These are phyloP conservation scores for Etheostoma perlongum DNA, from an alignment of 2,797 vertebrate genomes.

Conservation along the genomic window DNA sequence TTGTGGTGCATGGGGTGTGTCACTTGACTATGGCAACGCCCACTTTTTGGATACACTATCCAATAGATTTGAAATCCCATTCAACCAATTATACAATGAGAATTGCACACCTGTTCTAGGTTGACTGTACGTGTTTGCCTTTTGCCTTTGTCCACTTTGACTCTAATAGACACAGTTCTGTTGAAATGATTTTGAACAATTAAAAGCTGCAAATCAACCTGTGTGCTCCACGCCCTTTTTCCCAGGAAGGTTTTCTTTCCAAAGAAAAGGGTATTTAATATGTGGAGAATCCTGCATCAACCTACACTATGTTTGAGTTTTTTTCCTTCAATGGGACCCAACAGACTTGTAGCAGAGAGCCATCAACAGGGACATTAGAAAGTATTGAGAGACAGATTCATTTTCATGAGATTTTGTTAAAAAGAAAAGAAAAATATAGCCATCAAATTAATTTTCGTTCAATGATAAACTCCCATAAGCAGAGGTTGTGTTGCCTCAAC, in stretches of 20 bases:
- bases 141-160: not conserved
- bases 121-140: not conserved
- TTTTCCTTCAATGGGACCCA: not conserved
- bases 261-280: not conserved
- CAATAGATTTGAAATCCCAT: not conserved
- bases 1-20: not conserved
- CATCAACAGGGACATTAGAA: not conserved
- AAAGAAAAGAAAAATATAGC: not conserved
- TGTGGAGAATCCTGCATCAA: not conserved
- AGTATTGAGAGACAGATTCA: not conserved
- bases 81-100: not conserved
- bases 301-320: not conserved
- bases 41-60: not conserved
- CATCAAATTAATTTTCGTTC: no score
- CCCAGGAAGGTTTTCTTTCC: not conserved
- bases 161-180: not conserved
- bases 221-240: not conserved
- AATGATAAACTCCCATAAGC: not conserved
- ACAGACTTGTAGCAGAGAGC: rapidly evolving
- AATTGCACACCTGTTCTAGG: no score
- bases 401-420: not conserved
- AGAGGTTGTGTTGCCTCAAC: conserved; percentile 24
- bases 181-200: not conserved
- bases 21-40: not conserved
- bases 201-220: not conserved